Conservation (phyloP, 2,797 vertebrate species). For the Ibycter americanus region DNA sequence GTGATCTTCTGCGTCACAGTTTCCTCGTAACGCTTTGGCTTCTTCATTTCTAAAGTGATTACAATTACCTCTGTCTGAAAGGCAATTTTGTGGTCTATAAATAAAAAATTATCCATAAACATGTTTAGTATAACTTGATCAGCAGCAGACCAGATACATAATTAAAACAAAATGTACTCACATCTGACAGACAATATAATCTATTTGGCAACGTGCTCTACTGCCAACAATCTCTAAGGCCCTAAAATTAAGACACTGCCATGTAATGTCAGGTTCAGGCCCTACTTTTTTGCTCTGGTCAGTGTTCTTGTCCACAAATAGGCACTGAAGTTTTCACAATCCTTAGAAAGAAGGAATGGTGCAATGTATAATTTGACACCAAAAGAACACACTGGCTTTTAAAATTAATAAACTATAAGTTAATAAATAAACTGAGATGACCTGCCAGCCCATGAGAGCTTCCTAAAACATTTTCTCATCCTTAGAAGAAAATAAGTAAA, state of each 20-base stretch:
- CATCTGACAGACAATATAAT: not conserved
- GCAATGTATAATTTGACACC: not conserved
- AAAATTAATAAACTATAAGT: not conserved
- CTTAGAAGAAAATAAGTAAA: not conserved
- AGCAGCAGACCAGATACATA: not conserved
- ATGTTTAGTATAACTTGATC: not conserved
- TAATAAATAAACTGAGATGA: not conserved
- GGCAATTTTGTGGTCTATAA: not conserved
- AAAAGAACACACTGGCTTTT: not conserved
- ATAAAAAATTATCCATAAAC: not conserved
- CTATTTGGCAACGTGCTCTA: not conserved
- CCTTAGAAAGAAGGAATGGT: not conserved
- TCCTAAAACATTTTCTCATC: not conserved
- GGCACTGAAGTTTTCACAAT: not conserved
- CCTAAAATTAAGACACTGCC: not conserved
- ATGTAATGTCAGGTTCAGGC: not conserved
- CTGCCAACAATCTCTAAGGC: not conserved
- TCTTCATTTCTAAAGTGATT: not conserved
- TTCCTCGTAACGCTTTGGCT: fast-evolving
- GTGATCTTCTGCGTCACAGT: not conserved
- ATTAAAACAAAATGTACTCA: not conserved
- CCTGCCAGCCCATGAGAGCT: not conserved
- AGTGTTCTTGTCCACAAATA: not conserved
- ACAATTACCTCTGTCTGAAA: not conserved
- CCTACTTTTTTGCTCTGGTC: not conserved